These are phyloP conservation scores for Lytechinus variegatus DNA, from an alignment of 35 echinoderm and acorn worm species.

Conservation along the genomic window DNA sequence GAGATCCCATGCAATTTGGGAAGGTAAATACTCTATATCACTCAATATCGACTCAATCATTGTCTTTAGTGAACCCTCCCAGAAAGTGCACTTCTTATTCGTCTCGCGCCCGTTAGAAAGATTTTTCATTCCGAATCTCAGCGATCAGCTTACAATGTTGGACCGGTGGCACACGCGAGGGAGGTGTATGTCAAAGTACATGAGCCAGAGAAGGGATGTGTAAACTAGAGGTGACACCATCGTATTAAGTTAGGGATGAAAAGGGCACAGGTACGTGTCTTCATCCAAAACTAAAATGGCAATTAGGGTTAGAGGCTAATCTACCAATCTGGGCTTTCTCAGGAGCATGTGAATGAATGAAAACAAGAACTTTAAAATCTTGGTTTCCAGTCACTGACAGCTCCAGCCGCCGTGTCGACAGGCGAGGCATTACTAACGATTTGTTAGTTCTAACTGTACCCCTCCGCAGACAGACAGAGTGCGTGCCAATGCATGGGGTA, in stretches of 20 bases:
- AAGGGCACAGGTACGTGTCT: background rate
- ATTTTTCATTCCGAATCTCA: background rate
- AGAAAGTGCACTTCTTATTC: background rate
- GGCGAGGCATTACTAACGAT: background rate
- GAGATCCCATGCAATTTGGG: conserved; percentile 26
- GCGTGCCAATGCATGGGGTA: conserved; percentile 40
- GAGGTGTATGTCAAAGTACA: background rate
- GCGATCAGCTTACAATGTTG: background rate
- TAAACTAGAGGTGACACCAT: background rate
- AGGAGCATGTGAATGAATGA: background rate
- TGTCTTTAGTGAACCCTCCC: conserved; percentile 2
- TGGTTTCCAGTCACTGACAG: background rate
- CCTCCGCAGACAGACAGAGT: background rate
- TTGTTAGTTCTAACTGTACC: conserved; percentile 46
- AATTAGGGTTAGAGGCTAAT: conserved; percentile 10
- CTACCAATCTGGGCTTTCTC: background rate
- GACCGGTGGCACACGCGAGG: background rate
- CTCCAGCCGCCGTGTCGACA: background rate
- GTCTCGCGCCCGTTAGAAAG: background rate
- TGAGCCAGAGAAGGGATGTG: background rate
- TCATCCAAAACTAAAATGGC: background rate
- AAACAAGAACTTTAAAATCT: background rate
- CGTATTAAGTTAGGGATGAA: background rate
- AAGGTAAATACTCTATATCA: conserved; percentile 46
- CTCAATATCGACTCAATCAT: conserved; percentile 42